Evolutionary conservation across 2,888 invertebrate genomes (phyloP).

Genomic region (Drosophila hamatofila): DNA sequence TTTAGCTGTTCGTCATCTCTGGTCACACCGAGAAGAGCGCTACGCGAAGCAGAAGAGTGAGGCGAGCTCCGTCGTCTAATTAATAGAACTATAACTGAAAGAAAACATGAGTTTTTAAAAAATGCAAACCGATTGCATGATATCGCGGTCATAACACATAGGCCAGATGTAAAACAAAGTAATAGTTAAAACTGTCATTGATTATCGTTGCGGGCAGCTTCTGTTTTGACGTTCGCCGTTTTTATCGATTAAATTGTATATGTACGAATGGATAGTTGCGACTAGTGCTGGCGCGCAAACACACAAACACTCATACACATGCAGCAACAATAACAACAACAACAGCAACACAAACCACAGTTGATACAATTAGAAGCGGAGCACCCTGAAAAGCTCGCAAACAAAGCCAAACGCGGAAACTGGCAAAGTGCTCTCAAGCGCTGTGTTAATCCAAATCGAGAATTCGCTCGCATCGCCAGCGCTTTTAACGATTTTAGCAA

Average conservation of each 20-base stretch:
- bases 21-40: constrained; percentile 43
- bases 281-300: constrained; percentile 66
- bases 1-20: neutral
- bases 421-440: constrained; percentile 11
- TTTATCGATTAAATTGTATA: constrained; percentile 53
- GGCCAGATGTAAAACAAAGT: constrained; percentile 4
- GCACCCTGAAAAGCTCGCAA: constrained; percentile 20
- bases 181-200: neutral
- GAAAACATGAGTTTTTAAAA: constrained; percentile 43
- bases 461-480: constrained; percentile 3
- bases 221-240: constrained; percentile 5
- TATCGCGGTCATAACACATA: neutral
- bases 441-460: constrained; percentile 3
- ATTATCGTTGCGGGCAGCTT: constrained; percentile 1
- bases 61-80: constrained; percentile 23
- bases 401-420: constrained; percentile 40
- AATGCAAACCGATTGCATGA: neutral
- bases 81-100: constrained; percentile 12
- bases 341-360: constrained; percentile 18
- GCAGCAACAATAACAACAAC: constrained; percentile 4
- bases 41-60: constrained; percentile 40
- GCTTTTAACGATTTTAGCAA: constrained; percentile 7
- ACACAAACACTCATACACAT: constrained; percentile 17
- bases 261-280: constrained; percentile 19
- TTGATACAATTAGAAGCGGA: constrained; percentile 22